Base-by-base conservation (phyloP, 2,797 vertebrate genomes). In the Holocentrus rufus region DNA sequence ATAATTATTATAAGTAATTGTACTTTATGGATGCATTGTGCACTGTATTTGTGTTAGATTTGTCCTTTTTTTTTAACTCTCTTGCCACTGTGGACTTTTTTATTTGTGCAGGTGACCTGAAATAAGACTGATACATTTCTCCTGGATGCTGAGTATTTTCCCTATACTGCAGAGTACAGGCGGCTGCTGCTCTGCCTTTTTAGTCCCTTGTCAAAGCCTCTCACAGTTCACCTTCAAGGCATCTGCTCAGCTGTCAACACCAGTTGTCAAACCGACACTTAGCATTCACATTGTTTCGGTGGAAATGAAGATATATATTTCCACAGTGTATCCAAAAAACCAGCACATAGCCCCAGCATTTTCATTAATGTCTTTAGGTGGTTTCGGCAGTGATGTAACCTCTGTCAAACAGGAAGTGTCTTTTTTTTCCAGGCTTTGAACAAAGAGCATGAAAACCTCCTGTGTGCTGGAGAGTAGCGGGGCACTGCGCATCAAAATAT, bases 401-500 rank as follows among this genome's bases (percentile, higher is more conserved):
- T 90, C 90, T 91, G 88, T 90, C 89, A 90, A 88, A 92, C 88
- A 89, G 88, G 89, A 91, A 90, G 87, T 87, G 77, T 87, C 49
- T 86, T 66, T 78, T 63, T 76, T 76, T 79, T 63, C 42, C 49
- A 72, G 65, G 84, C 91, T 92, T 92, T 93, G 92, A 92, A 92
- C 87, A 90, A 84, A 90, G 88, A 90, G 87, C 39, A 84, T 89
- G 82, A 89, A 91, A 91, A 86, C 89, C 92, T 90, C 87, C 88
- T 80, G 88, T 89, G 91, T 88, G 86, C 86, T 71, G 64, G 79
- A 87, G 86, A 89, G 88, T 87, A 89, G 91, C 78, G 73, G 88
- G 92, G 91, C 91, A 92, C 87, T 85, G 88, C 81, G 92, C 90
- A 89, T 91, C 89, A 90, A 94, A 93, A 92, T 91, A 94, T 89